These are phyloP conservation scores for Barypeithes pellucidus DNA, from an alignment of 2,888 invertebrate species.

Conservation along the genomic window DNA sequence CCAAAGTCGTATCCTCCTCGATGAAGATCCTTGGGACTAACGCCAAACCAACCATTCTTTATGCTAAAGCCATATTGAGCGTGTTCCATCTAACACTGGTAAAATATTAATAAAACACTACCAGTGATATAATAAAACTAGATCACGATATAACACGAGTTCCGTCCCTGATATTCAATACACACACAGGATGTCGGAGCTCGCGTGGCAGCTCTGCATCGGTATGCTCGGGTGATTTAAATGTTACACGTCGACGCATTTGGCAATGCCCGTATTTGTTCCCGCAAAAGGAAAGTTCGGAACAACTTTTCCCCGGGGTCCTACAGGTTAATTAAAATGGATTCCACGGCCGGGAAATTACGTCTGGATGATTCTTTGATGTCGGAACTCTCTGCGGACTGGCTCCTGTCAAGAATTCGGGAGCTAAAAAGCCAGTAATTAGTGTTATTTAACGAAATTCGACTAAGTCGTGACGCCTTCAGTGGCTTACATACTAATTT, in stretches of 20 bases:
- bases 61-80: too few relatives aligned
- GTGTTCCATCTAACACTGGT: too few relatives aligned
- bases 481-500: constrained; percentile 28
- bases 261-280: constrained; percentile 52
- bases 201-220: constrained; percentile 15
- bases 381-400: constrained; percentile 48
- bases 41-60: too few relatives aligned
- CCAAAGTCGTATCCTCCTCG: too few relatives aligned
- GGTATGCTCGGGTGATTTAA: constrained; percentile 59
- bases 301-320: constrained; percentile 48
- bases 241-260: constrained; percentile 63
- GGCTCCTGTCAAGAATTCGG: constrained; percentile 42
- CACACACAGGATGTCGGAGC: constrained; percentile 21
- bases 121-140: too few relatives aligned
- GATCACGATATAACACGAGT: not conserved
- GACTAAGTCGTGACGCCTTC: constrained; percentile 45
- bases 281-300: constrained; percentile 52
- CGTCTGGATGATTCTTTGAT: constrained; percentile 53
- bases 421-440: constrained; percentile 44
- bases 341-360: constrained; percentile 52
- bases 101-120: too few relatives aligned
- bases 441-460: constrained; percentile 52
- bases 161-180: constrained; percentile 8
- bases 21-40: too few relatives aligned
- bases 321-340: constrained; percentile 54